phyloP scores from a whole-genome alignment of 2,113 vertebrate species.

The Bettongia penicillata region DNA sequence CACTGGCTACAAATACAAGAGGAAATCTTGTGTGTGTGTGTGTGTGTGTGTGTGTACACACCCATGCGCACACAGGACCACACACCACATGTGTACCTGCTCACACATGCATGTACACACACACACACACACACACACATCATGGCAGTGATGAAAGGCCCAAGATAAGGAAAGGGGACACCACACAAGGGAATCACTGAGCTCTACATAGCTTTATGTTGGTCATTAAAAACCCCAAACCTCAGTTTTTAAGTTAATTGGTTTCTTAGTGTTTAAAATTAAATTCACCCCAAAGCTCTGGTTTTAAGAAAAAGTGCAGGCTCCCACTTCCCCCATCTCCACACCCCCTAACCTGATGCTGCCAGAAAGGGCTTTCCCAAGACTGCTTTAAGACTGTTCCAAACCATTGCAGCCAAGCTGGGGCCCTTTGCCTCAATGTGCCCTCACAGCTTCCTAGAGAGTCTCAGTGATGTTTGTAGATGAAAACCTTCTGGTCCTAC shows the following conservation, averaged over 20 bases:
- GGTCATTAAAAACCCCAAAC: not conserved
- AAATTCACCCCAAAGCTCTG: not conserved
- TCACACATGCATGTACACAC: no score
- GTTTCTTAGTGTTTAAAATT: not conserved
- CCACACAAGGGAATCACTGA: not conserved
- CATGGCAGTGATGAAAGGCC: not conserved
- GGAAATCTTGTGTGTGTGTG: not conserved
- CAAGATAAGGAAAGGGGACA: not conserved
- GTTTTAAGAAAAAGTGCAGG: not conserved
- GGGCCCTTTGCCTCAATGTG: not conserved
- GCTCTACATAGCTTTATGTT: not conserved
- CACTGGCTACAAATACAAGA: not conserved
- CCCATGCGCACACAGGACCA: no score
- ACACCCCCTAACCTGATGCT: no score
- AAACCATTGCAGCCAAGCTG: not conserved
- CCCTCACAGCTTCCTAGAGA: not conserved
- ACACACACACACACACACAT: not conserved
- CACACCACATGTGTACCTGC: no score
- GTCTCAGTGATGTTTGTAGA: not conserved
- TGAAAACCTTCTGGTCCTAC: not conserved
- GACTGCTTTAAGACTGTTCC: not conserved
- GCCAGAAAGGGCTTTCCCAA: not conserved
- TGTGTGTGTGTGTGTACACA: no score
- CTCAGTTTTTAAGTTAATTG: not conserved
- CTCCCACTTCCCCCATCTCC: not conserved